phyloP scores from a whole-genome alignment of 2,113 vertebrate genomes.

The Poeciliopsis occidentalis region DNA sequence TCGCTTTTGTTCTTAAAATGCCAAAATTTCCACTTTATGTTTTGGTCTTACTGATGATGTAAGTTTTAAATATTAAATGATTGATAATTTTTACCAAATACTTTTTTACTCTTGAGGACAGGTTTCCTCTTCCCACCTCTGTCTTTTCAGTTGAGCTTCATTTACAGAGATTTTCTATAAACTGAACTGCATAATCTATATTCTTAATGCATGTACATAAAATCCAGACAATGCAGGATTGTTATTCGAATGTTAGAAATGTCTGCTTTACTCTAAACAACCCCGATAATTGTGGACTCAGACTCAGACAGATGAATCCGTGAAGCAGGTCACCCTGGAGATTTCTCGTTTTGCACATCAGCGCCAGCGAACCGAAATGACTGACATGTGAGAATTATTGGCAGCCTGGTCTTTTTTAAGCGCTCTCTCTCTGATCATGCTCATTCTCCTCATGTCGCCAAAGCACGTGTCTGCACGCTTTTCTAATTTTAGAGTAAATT shows the following conservation, averaged over 20 bases:
- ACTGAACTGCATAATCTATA: no score
- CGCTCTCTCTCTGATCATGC: not conserved
- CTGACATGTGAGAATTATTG: slow-evolving; percentile 3
- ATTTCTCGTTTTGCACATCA: not conserved
- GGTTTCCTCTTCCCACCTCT: not conserved
- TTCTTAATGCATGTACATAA: not conserved
- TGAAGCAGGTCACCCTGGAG: not conserved
- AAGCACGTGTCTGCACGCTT: not conserved
- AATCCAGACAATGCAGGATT: not conserved
- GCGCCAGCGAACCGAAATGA: not conserved
- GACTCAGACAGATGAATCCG: not conserved
- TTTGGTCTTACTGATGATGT: no score
- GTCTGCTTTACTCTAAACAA: not conserved
- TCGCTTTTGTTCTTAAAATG: no score
- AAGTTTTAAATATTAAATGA: no score
- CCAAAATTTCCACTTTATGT: no score
- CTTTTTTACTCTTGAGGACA: no score
- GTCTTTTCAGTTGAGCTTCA: not conserved
- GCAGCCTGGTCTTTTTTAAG: not conserved
- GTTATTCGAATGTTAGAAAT: not conserved
- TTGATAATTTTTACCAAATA: no score
- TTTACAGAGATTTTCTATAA: no score
- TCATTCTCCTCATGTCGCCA: not conserved
- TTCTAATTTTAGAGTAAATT: slow-evolving; percentile 2
- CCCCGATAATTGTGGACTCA: not conserved